Percentiles rank a stretch among this genome's conserved stretches.
These are phyloP conservation scores for Stenodera caucasica DNA, from an alignment of 2,888 invertebrate genomes.

Conservation along the genomic window DNA sequence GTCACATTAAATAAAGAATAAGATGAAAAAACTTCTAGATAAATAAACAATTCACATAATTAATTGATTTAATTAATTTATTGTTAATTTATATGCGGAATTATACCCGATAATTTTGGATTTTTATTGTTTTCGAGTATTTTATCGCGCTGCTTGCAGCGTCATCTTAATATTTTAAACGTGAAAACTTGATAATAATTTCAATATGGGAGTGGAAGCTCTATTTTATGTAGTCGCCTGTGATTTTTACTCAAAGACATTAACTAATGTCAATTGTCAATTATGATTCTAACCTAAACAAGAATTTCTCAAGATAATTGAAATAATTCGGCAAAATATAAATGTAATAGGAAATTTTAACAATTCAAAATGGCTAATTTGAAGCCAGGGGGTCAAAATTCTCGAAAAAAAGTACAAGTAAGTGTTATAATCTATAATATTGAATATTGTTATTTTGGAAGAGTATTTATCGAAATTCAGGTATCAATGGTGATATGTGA, in stretches of 20 bases:
- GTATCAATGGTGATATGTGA: conserved; percentile 98
- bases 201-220: no score
- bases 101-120: no score
- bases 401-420: conserved; percentile 55
- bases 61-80: no score
- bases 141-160: no score
- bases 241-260: background rate
- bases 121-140: no score
- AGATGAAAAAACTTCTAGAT: no score
- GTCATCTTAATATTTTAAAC: no score
- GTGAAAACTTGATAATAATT: no score
- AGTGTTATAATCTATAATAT: conserved; percentile 11
- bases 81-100: no score
- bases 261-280: background rate
- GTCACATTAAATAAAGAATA: no score
- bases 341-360: background rate
- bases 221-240: background rate
- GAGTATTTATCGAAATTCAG: conserved; percentile 57
- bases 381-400: conserved; percentile 51
- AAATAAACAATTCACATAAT: no score
- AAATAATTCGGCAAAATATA: no score
- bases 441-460: conserved; percentile 8
- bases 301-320: background rate
- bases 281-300: background rate
- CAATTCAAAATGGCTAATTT: conserved; percentile 49